Evolutionary conservation across 2,888 invertebrate species (phyloP).

Genomic region (Acanthosepion lycidas): DNA sequence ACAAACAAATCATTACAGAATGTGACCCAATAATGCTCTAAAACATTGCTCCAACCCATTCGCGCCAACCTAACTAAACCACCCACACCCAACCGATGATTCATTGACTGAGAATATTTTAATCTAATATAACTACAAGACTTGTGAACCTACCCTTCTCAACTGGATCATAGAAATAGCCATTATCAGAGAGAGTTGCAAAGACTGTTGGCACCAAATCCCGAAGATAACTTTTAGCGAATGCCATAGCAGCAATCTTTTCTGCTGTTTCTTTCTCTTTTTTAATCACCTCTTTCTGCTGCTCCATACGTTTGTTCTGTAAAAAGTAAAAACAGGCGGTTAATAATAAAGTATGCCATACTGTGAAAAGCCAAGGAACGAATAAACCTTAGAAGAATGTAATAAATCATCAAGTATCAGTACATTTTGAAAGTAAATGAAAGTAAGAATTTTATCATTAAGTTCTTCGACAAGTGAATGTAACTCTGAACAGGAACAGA

Average conservation of each 20-base stretch:
- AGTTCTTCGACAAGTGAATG: no score
- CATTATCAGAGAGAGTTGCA: slow-evolving; percentile 85
- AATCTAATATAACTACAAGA: neutral
- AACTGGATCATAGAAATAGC: slow-evolving; percentile 80
- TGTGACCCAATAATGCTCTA: no score
- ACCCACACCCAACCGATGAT: no score
- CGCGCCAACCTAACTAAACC: no score
- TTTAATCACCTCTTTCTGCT: slow-evolving; percentile 81
- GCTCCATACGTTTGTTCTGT: slow-evolving; percentile 82
- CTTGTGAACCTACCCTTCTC: slow-evolving; percentile 76
- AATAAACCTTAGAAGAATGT: no score
- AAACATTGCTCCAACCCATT: no score
- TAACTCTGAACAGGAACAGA: no score
- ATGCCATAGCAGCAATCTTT: slow-evolving; percentile 86
- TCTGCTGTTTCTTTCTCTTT: slow-evolving; percentile 85
- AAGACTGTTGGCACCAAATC: slow-evolving; percentile 89
- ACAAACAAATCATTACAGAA: no score
- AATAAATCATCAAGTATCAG: no score
- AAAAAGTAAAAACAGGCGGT: neutral
- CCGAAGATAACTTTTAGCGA: slow-evolving; percentile 89
- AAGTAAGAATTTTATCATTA: no score
- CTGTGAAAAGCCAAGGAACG: no score
- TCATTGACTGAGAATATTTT: neutral
- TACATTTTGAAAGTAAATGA: no score
- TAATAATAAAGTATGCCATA: neutral